Evolutionary conservation across 1,140 invertebrate genomes (phyloP), one percentile per base, ranked within the genome.

Genomic region (Pararge aegeria): DNA sequence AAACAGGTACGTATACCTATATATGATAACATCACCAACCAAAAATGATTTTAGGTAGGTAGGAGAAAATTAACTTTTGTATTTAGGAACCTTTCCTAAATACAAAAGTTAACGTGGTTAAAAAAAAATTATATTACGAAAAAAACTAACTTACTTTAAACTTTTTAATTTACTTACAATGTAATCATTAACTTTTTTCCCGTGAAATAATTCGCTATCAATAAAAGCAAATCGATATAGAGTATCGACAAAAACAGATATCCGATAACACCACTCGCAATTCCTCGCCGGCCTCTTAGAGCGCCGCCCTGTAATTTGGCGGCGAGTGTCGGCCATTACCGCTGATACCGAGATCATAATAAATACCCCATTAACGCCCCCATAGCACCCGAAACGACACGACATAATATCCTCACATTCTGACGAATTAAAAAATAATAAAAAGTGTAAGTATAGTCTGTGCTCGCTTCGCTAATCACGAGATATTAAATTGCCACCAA

Each of bases 291-390:
- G 68, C 75, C 73, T 79, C 78, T 80, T 40, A 82, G 75, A 77
- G 62, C 57, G 80, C 87, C 83, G 87, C 87, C 87, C 87, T 89
- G 82, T 89, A 89, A 89, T 89, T 89, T 89, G 83, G 77, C 79
- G 80, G 72, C 83, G 73, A 87, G 84, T 85, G 81, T 81, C 76
- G 83, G 83, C 83, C 78, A 89, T 87, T 89, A 88, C 83, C 66
- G 73, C 80, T 83, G 83, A 89, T 87, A 84, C 84, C 79, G 73
- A 79, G 83, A 89, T 89, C 84, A 86, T 89, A 87, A 89, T 89
- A 89, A 89, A 89, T 89, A 89, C 80, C 72, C 84, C 84, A 87
- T 89, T 87, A 89, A 86, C 86, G 84, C 84, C 81, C 78, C 80
- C 80, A 65, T 73, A 78, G 78, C 80, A 80, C 79, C 83, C 82